Evolutionary conservation across 2,113 vertebrate species (phyloP), one percentile per base, ranked within the genome.

Genomic region (Perca schrenkii): DNA sequence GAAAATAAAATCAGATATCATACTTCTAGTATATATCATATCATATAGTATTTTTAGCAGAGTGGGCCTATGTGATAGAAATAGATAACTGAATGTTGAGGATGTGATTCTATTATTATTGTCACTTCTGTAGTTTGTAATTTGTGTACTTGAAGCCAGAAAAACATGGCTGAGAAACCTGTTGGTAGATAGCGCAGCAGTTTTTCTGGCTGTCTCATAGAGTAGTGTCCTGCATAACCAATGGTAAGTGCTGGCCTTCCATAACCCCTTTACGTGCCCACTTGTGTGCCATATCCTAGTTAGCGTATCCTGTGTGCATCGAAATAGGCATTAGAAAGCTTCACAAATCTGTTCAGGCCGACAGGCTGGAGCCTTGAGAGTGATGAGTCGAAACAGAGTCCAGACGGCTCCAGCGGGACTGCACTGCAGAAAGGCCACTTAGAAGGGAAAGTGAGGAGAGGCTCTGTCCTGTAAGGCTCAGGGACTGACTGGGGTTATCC

Each of bases 321-420:
- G 1, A 89, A 90, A 90, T 85, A 85, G 87, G 81, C 70, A 52
- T 78, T 60, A 67, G 85, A 89, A 86, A 83, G 66, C 84, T 74
- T 64, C 40, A 66, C 47, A 62, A 63, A 86, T 85, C 60, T 58
- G 70, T 47, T 57, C 14, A 70, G 71, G 49, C 68, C 15, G 52
- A 80, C 86, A 50, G 69, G 25, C 85, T 77, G 89, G 74, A 88
- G 86, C 73, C 85, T 61, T 7, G 56, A 86, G 25, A 40, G 77
- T 54, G 74, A 92, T 87, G 89, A 91, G 84, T 75, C 86, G 87
- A 93, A 87, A 84, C 81, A 14, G 74, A 87, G 86, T 82, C 73
- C 80, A 50, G 80, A 86, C 50, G 50, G 80, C 86, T 89, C 84
- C 83, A 53, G 58, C 58, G 73, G 90, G 91, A 91, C 86, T 77